A percentile compares a stretch with the other conserved stretches of the same genome.
These are phyloP conservation scores for Coranthus polyacanthus DNA, from an alignment of 2,797 vertebrate genomes.

Conservation along the genomic window DNA sequence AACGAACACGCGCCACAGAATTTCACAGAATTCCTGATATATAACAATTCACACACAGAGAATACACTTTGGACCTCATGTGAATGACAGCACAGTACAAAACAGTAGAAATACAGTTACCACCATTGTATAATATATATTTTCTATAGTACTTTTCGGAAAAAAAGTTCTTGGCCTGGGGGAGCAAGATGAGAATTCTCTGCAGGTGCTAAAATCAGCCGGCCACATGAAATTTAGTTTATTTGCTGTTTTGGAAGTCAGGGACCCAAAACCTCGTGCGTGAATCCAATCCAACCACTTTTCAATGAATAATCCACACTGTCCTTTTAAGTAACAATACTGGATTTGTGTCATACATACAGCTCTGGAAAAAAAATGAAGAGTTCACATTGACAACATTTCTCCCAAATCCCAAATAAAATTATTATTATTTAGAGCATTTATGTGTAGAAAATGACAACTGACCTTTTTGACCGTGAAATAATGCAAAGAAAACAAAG, in stretches of 20 bases:
- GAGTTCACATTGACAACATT: no score
- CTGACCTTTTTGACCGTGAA: no score
- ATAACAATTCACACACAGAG: slow-evolving; percentile 80
- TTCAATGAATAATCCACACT: neutral
- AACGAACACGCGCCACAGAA: slow-evolving; percentile 79
- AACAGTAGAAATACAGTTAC: slow-evolving; percentile 83
- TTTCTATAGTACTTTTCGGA: slow-evolving; percentile 68
- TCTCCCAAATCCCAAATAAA: no score
- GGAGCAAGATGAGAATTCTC: slow-evolving; percentile 59
- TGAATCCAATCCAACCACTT: slow-evolving; percentile 5
- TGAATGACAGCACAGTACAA: slow-evolving; percentile 84
- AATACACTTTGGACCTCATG: slow-evolving; percentile 84
- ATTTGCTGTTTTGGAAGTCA: slow-evolving; percentile 30
- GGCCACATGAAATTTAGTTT: slow-evolving; percentile 34
- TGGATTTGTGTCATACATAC: no score
- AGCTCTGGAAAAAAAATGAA: no score
- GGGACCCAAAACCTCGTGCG: slow-evolving; percentile 13
- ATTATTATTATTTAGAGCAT: no score
- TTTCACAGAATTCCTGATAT: slow-evolving; percentile 84
- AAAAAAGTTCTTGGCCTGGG: slow-evolving; percentile 71
- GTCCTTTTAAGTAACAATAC: neutral
- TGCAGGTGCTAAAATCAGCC: slow-evolving; percentile 62
- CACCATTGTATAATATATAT: slow-evolving; percentile 78
- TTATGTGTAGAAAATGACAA: no score
- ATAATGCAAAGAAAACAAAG: no score